These are phyloP conservation scores for Deroplatys truncata DNA, from an alignment of 2,888 invertebrate species.

Conservation along the genomic window DNA sequence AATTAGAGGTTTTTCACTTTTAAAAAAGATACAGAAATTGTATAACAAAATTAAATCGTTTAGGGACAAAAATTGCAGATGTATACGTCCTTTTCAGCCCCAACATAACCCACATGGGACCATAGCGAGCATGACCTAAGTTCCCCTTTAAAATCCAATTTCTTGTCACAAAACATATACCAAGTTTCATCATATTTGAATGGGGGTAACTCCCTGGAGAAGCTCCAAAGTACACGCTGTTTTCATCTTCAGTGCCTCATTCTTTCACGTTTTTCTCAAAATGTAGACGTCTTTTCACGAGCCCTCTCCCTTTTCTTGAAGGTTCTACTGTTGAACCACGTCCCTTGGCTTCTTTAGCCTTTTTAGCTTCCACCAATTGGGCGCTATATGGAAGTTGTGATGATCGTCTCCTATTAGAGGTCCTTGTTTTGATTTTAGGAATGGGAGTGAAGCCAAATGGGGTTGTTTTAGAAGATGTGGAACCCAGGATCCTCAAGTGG, in stretches of 20 bases:
- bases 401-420: slow-evolving; percentile 6
- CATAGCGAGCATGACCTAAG: too few species aligned
- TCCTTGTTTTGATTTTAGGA: not conserved
- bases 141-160: too few species aligned
- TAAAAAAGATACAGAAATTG: too few species aligned
- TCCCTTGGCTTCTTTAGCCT: slow-evolving; percentile 2
- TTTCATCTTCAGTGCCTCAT: not conserved
- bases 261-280: not conserved
- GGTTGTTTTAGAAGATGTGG: slow-evolving; percentile 11
- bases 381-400: slow-evolving; percentile 14
- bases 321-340: not conserved
- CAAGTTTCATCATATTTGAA: not conserved
- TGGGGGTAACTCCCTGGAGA: not conserved
- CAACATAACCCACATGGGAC: too few species aligned
- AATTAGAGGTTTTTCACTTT: too few species aligned
- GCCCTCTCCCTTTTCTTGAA: not conserved
- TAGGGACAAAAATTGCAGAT: too few species aligned
- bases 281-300: too few species aligned
- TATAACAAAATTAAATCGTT: too few species aligned
- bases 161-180: not conserved
- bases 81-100: too few species aligned
- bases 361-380: slow-evolving; percentile 12
- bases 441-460: not conserved
- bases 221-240: not conserved
- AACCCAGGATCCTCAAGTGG: not conserved